Base-by-base conservation (phyloP, 1,140 invertebrate genomes). In the Pseudomyrmex pallidus region DNA sequence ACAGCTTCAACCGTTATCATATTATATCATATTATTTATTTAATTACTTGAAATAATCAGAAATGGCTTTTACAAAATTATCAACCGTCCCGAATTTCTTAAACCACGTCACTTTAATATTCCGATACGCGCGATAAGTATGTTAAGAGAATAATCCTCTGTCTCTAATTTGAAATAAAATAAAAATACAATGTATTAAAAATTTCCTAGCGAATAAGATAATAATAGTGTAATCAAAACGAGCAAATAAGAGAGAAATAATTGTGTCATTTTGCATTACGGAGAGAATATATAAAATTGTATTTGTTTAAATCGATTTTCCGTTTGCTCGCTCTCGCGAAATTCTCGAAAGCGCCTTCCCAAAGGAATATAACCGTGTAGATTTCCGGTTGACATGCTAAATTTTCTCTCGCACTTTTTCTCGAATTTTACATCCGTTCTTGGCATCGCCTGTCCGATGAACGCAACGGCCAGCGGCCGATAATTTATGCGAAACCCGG, bases 401-500 rank as follows among this genome's bases (percentile, higher is more conserved):
- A 57, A 56, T 84, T 80, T 80, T 57, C 57, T 50, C 8, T n/a
- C 61, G 44, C 46, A 57, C 25, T 52, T 76, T 80, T 78, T 78
- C 67, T 72, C 74, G 74, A 87, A 87, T 80, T 87, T 87, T 74
- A 59, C 68, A 80, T 87, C 63, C 82, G 67, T 87, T 87, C 35
- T 87, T 84, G 74, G 74, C 85, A 77, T 83, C 63, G 70, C 22
- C 48, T 70, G 61, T 46, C 50, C 44, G 56, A 22, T 52, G 82
- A 83, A 68, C 63, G 70, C 76, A 83, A 83, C 44, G 74, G 73
- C 68, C 57, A 73, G 76, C 50, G 82, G 22, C 84, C 82, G 74
- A 87, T 87, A 87, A 87, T 87, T 83, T 87, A 87, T 87, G 85
- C 82, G 82, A 84, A 78, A 62, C 46, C 56, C 85, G 61, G 22